Conservation (phyloP, 2,888 invertebrate genomes). For the Odiellus spinosus region DNA sequence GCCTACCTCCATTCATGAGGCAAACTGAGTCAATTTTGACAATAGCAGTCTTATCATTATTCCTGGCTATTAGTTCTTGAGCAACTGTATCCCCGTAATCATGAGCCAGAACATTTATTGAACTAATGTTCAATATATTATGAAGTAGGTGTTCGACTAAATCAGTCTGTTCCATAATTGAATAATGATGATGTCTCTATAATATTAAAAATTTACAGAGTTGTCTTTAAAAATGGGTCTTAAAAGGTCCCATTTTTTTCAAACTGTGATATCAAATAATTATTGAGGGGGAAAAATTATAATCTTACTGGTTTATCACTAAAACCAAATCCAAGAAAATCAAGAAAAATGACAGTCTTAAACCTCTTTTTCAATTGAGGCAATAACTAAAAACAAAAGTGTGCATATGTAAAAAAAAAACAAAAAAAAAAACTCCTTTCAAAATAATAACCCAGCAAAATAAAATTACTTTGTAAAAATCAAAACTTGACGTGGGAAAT, state of each 20-base stretch:
- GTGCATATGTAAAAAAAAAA: too few relatives aligned
- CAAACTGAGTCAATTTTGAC: constrained; percentile 18
- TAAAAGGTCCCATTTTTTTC: too few relatives aligned
- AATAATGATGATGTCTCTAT: constrained; percentile 23
- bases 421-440: neutral
- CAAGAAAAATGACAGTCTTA: constrained; percentile 24
- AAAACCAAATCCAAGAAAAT: constrained; percentile 30
- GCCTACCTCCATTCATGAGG: constrained; percentile 25
- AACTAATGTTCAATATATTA: constrained; percentile 18
- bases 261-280: too few relatives aligned
- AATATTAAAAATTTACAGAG: neutral
- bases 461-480: constrained; percentile 25
- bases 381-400: constrained; percentile 22
- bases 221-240: too few relatives aligned
- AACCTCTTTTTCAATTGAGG: constrained; percentile 23
- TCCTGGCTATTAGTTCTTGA: constrained; percentile 28
- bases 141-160: constrained; percentile 24
- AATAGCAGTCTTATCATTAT: constrained; percentile 1
- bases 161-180: constrained; percentile 28
- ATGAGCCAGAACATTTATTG: constrained; percentile 27
- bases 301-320: constrained; percentile 30
- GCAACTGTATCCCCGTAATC: constrained; percentile 32
- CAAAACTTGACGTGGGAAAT: constrained; percentile 22
- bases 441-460: neutral
- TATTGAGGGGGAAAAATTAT: neutral